A percentile compares a stretch with the other conserved stretches of the same genome.
These are phyloP conservation scores for Scleropages formosus DNA, from an alignment of 2,797 vertebrate genomes.

Conservation along the genomic window DNA sequence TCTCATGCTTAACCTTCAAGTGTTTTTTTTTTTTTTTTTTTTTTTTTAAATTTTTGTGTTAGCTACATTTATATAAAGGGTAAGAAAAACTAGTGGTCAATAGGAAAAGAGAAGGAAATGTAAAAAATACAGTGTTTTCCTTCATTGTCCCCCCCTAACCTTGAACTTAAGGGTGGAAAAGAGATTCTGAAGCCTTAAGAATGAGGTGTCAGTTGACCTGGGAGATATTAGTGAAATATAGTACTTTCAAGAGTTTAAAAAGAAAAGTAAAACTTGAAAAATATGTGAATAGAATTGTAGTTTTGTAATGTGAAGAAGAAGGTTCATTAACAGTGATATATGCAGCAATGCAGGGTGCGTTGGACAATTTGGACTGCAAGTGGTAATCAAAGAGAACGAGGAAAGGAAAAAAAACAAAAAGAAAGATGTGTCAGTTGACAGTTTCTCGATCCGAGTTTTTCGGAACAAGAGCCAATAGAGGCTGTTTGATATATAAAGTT, in stretches of 20 bases:
- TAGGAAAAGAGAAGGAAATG: constrained; percentile 52
- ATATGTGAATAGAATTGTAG: constrained; percentile 80
- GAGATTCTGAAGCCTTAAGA: constrained; percentile 82
- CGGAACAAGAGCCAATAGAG: constrained; percentile 76
- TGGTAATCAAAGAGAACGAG: constrained; percentile 57
- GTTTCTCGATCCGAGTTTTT: constrained; percentile 64
- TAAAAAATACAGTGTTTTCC: constrained; percentile 48
- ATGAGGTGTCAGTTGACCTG: constrained; percentile 48
- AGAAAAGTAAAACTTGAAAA: constrained; percentile 76
- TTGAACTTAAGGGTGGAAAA: constrained; percentile 59
- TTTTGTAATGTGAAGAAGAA: constrained; percentile 79
- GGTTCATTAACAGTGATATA: constrained; percentile 57
- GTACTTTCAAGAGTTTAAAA: constrained; percentile 70
- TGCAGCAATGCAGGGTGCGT: constrained; percentile 69
- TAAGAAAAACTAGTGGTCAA: constrained; percentile 58
- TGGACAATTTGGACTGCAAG: constrained; percentile 76
- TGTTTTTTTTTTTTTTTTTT: constrained; percentile 57
- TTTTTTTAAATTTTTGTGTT: constrained; percentile 51
- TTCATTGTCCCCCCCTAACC: constrained; percentile 54
- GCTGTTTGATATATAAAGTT: constrained; percentile 85
- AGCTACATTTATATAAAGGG: constrained; percentile 67
- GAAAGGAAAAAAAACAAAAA: constrained; percentile 43
- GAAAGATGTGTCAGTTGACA: constrained; percentile 58
- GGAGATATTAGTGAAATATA: constrained; percentile 60
- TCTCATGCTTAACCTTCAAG: constrained; percentile 72